Evolutionary conservation across 2,797 vertebrate genomes (phyloP).

Genomic region (Hypotaenidia okinawae): DNA sequence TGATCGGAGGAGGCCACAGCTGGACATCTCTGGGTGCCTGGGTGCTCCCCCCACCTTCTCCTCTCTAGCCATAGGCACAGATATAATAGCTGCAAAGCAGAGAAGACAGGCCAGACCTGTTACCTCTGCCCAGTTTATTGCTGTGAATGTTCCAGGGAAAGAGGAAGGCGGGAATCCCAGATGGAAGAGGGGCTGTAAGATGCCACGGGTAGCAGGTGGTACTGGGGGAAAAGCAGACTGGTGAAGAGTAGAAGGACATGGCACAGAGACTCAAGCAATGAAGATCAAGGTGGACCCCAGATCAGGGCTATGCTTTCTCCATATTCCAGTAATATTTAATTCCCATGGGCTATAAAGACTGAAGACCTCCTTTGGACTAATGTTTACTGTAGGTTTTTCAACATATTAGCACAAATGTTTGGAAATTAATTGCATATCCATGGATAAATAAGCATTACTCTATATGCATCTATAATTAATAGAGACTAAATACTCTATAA

Average conservation of each 20-base stretch:
- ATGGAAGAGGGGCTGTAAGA: not conserved
- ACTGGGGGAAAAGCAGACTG: not conserved
- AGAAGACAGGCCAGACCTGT: not conserved
- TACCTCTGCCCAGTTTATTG: not conserved
- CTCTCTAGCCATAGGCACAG: not conserved
- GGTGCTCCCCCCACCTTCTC: not conserved
- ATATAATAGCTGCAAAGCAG: not conserved
- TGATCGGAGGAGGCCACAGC: not conserved
- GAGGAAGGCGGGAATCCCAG: not conserved
- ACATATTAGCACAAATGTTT: not conserved
- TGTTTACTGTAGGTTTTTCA: not conserved
- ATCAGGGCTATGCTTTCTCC: not conserved
- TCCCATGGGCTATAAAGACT: not conserved
- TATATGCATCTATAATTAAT: not conserved
- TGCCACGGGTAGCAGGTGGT: not conserved
- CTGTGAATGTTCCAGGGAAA: accelerated
- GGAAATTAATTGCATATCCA: not conserved
- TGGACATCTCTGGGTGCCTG: not conserved
- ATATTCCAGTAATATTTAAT: not conserved
- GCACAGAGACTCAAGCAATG: not conserved
- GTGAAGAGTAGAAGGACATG: not conserved
- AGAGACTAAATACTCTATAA: not conserved
- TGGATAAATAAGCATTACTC: not conserved
- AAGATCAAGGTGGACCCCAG: not conserved
- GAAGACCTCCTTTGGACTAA: not conserved